Evolutionary conservation across 1,140 invertebrate genomes (phyloP).

Genomic region (Conus ventricosus): DNA sequence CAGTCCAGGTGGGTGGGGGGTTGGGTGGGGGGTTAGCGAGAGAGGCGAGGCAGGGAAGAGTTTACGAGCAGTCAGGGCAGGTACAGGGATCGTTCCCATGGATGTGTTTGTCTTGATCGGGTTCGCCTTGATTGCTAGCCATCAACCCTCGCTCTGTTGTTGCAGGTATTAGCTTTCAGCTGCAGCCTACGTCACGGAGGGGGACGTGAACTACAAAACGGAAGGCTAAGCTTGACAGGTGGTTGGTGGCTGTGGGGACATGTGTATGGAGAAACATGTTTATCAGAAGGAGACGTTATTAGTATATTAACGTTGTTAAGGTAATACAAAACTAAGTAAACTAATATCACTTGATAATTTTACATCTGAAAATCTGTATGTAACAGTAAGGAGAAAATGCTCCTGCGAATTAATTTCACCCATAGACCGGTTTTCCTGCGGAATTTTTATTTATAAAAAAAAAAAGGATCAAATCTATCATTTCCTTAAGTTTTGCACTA

Average conservation of each 20-base stretch:
- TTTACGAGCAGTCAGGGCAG: neutral
- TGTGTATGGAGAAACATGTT: neutral
- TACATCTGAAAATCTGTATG: no score
- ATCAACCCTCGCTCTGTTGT: slow-evolving; percentile 7
- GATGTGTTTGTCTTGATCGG: neutral
- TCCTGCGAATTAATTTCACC: no score
- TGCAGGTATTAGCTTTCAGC: neutral
- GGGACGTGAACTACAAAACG: neutral
- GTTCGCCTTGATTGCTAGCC: neutral
- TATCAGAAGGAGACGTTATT: no score
- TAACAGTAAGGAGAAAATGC: no score
- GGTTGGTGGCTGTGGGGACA: neutral
- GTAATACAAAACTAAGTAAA: no score
- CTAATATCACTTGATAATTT: no score
- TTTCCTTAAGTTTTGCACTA: no score
- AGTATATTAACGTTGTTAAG: no score
- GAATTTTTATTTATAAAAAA: no score
- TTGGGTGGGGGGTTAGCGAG: neutral
- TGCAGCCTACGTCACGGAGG: neutral
- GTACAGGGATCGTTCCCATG: neutral
- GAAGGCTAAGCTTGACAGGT: slow-evolving; percentile 24
- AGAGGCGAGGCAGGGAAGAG: neutral
- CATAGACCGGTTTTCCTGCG: no score
- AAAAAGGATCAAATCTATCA: no score
- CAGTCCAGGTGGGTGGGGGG: no score